phyloP scores from a whole-genome alignment of 2,113 vertebrate genomes.

The Stegastes partitus region DNA sequence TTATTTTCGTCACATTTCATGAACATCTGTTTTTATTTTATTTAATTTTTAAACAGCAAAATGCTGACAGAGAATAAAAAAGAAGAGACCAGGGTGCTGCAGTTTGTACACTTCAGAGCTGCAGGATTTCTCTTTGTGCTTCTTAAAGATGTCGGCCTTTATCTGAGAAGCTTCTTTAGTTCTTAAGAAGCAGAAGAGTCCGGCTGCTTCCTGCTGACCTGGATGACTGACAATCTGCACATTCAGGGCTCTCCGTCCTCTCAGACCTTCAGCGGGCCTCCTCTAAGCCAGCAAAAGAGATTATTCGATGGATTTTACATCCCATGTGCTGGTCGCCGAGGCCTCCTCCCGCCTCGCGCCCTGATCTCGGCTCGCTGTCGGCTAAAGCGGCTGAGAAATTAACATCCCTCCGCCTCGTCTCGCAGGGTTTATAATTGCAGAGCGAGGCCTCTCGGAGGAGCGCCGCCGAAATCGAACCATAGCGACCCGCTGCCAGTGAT shows the following conservation, averaged over 20 bases:
- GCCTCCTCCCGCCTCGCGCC: not conserved
- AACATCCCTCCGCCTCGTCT: constrained; percentile 55
- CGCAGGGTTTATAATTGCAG: constrained; percentile 68
- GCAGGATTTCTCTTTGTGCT: too few species aligned
- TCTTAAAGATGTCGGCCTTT: too few species aligned
- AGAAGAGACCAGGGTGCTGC: too few species aligned
- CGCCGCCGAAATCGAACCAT: constrained; percentile 72
- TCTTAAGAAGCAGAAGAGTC: too few species aligned
- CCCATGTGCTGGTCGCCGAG: constrained; percentile 19
- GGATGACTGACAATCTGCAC: too few species aligned
- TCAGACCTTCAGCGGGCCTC: constrained; percentile 15
- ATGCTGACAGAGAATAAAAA: too few species aligned
- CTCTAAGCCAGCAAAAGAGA: constrained; percentile 29
- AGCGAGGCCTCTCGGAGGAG: constrained; percentile 71
- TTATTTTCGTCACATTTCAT: too few species aligned
- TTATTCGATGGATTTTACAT: constrained; percentile 52
- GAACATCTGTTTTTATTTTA: too few species aligned
- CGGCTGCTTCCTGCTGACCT: too few species aligned
- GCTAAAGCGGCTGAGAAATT: constrained; percentile 58
- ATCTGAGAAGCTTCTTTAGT: too few species aligned
- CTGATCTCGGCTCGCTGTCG: not conserved
- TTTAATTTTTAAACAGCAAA: too few species aligned
- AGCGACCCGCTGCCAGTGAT: constrained; percentile 82
- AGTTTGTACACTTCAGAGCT: too few species aligned
- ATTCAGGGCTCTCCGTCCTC: not conserved